These are phyloP conservation scores for Minunthozetes semirufus DNA, from an alignment of 2,888 invertebrate species.

Conservation along the genomic window DNA sequence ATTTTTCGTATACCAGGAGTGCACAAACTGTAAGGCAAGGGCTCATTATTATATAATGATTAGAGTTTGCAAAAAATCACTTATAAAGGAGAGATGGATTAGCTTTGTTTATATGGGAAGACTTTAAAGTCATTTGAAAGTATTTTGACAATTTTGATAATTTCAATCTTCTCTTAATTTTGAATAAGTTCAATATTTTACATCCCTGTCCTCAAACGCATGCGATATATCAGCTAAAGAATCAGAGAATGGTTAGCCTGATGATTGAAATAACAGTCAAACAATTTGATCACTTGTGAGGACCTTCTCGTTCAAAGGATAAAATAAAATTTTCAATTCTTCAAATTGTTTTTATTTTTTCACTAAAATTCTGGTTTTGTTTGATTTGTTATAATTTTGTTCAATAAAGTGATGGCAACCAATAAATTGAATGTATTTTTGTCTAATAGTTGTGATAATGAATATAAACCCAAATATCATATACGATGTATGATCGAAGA, in stretches of 20 bases:
- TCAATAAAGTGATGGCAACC: background rate
- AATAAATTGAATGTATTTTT: background rate
- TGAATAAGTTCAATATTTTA: no score
- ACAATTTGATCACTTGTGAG: background rate
- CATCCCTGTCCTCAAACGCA: background rate
- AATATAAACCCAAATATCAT: constrained; percentile 58
- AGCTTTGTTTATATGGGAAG: no score
- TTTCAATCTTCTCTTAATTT: no score
- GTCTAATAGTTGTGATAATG: background rate
- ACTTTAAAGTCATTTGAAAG: no score
- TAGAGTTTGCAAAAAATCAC: no score
- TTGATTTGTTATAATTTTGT: background rate
- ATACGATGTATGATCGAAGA: constrained; percentile 40
- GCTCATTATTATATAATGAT: no score
- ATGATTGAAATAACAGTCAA: background rate
- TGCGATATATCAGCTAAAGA: background rate
- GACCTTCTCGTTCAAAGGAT: background rate
- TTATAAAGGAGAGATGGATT: no score
- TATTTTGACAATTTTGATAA: no score
- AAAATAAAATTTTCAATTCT: no score
- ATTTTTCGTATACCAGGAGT: background rate
- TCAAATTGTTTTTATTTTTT: no score
- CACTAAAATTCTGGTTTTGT: no score
- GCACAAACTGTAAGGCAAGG: no score
- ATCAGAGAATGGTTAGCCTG: background rate